Evolutionary conservation across 2,797 vertebrate genomes (phyloP).

Genomic region (Myotis myotis): DNA sequence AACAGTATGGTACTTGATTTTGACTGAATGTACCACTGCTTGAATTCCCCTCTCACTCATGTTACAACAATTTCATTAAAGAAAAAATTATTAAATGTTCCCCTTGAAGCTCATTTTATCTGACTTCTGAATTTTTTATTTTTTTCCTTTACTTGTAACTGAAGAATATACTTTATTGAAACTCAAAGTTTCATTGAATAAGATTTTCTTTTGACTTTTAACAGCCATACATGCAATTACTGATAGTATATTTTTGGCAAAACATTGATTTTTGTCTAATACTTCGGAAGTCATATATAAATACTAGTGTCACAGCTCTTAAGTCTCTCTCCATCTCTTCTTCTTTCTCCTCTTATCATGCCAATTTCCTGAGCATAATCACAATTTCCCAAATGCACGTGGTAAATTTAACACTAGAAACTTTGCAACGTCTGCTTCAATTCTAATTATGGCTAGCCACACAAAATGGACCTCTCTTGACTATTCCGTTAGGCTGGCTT

Average conservation of each 20-base stretch:
- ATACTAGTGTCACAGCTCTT: not conserved
- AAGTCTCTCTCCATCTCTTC: not conserved
- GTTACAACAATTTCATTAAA: not conserved
- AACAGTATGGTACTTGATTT: not conserved
- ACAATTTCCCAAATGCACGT: not conserved
- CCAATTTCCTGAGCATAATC: not conserved
- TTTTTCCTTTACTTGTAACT: not conserved
- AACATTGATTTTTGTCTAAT: not conserved
- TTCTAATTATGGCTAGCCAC: not conserved
- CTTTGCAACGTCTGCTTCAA: not conserved
- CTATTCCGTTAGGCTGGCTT: not conserved
- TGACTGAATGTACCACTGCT: not conserved
- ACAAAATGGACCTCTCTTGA: not conserved
- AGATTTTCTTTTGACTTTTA: not conserved
- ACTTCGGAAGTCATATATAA: not conserved
- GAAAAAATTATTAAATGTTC: not conserved
- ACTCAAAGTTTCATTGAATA: not conserved
- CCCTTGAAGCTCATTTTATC: not conserved
- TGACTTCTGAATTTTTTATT: not conserved
- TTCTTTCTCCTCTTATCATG: not conserved
- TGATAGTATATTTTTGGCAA: not conserved
- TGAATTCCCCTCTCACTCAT: not conserved
- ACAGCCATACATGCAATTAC: not conserved
- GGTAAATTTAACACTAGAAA: not conserved
- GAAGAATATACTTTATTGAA: conserved; percentile 6